Percentiles rank a stretch among this genome's conserved stretches.
Conservation (phyloP, 2,888 invertebrate genomes). For the Drosophila kuntzei region DNA sequence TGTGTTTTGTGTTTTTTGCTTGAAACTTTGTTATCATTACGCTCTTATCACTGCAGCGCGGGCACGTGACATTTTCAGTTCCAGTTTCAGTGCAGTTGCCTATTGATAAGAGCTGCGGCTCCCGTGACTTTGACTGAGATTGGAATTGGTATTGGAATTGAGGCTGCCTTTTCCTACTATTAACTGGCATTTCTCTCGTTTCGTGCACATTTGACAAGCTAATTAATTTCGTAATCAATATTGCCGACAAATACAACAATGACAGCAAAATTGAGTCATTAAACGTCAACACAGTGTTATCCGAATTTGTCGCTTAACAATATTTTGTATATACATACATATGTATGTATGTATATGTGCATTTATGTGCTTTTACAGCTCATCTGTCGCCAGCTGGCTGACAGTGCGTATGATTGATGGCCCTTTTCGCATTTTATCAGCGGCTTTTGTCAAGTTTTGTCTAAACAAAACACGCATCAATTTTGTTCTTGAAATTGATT, state of each 20-base stretch:
- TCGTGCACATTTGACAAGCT: constrained; percentile 59
- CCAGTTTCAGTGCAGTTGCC: constrained; percentile 28
- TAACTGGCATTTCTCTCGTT: constrained; percentile 42
- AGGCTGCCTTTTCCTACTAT: constrained; percentile 13
- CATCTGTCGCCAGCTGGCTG: constrained; percentile 56
- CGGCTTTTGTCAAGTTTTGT: constrained; percentile 19
- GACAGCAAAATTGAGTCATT: constrained; percentile 73
- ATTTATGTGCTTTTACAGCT: constrained; percentile 28
- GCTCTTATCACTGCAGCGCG: constrained; percentile 31
- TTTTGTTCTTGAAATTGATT: constrained; percentile 22
- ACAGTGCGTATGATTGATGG: constrained; percentile 73
- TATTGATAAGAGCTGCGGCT: constrained; percentile 37
- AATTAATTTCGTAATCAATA: constrained; percentile 76
- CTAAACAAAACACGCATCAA: constrained; percentile 30
- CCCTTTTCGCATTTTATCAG: constrained; percentile 30
- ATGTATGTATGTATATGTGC: not conserved
- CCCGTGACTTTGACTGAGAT: constrained; percentile 1
- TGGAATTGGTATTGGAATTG: not conserved
- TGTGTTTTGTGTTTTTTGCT: constrained; percentile 4
- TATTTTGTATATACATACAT: constrained; percentile 22
- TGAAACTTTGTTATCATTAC: constrained; percentile 1
- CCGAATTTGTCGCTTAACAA: constrained; percentile 47
- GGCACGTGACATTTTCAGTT: constrained; percentile 44
- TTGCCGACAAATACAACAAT: constrained; percentile 49
- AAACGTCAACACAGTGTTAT: constrained; percentile 62